These are phyloP conservation scores for Drosophila grimshawi DNA, from an alignment of 1,140 invertebrate species.

Conservation along the genomic window DNA sequence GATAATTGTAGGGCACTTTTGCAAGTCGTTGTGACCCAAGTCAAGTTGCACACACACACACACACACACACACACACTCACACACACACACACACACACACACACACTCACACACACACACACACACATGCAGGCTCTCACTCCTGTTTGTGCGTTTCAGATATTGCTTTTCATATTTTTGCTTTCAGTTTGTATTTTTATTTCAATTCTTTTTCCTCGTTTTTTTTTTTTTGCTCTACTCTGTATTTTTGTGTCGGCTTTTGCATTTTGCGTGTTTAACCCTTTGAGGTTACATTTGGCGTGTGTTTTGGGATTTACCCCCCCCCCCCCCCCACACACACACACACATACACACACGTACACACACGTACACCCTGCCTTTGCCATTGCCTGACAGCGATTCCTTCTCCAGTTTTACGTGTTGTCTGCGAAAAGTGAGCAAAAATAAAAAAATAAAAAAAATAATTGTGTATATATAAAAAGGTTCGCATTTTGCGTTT, in stretches of 20 bases:
- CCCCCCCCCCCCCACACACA: no score
- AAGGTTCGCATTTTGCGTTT: constrained; percentile 73
- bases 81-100: not conserved
- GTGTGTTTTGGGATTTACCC: constrained; percentile 60
- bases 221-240: constrained; percentile 26
- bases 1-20: constrained; percentile 11
- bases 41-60: constrained; percentile 17
- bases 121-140: not conserved
- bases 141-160: constrained; percentile 44
- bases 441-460: constrained; percentile 33
- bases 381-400: constrained; percentile 13
- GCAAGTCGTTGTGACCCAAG: constrained; percentile 4
- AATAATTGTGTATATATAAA: constrained; percentile 32
- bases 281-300: constrained; percentile 83
- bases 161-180: constrained; percentile 79
- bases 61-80: constrained; percentile 17
- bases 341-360: no score
- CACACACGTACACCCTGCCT: not conserved
- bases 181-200: constrained; percentile 51
- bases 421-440: constrained; percentile 59
- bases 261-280: constrained; percentile 82
- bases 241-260: constrained; percentile 68
- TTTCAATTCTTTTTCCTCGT: constrained; percentile 49
- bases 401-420: constrained; percentile 8
- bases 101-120: not conserved